Evolutionary conservation across 2,888 invertebrate species (phyloP).

Genomic region (Erpobdella octoculata): DNA sequence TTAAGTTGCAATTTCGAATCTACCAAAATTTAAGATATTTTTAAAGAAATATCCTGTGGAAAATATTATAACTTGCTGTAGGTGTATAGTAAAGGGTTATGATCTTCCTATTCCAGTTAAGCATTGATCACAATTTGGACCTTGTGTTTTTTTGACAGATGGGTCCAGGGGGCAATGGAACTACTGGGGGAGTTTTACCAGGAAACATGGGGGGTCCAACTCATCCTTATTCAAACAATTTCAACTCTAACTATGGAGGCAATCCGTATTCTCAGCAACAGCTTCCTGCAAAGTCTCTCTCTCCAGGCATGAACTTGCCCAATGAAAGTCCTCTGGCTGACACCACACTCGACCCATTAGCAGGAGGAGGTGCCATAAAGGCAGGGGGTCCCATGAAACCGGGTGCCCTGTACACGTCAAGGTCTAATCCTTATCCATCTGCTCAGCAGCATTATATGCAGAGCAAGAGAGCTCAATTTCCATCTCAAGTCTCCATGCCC

Average conservation of each 20-base stretch:
- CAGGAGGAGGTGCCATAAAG: not conserved
- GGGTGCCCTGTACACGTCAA: constrained; percentile 38
- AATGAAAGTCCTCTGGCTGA: not conserved
- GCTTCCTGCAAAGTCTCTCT: not conserved
- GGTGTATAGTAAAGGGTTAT: no score
- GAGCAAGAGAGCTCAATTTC: constrained; percentile 62
- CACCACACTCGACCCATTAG: not conserved
- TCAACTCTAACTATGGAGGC: not conserved
- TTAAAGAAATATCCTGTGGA: no score
- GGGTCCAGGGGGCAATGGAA: constrained; percentile 3
- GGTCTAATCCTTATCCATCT: constrained; percentile 74
- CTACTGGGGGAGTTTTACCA: not conserved
- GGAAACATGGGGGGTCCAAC: not conserved
- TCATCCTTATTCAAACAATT: not conserved
- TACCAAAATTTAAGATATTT: no score
- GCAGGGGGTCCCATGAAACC: constrained; percentile 6
- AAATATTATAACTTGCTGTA: no score
- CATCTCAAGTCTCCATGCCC: constrained; percentile 12
- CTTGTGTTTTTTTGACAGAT: not conserved
- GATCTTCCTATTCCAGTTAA: no score
- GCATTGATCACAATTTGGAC: no score
- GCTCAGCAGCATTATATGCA: constrained; percentile 74
- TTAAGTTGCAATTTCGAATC: no score
- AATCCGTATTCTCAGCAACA: not conserved
- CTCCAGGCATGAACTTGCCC: not conserved